These are phyloP conservation scores for Papilio gigon DNA, from an alignment of 2,888 invertebrate species.

Conservation along the genomic window DNA sequence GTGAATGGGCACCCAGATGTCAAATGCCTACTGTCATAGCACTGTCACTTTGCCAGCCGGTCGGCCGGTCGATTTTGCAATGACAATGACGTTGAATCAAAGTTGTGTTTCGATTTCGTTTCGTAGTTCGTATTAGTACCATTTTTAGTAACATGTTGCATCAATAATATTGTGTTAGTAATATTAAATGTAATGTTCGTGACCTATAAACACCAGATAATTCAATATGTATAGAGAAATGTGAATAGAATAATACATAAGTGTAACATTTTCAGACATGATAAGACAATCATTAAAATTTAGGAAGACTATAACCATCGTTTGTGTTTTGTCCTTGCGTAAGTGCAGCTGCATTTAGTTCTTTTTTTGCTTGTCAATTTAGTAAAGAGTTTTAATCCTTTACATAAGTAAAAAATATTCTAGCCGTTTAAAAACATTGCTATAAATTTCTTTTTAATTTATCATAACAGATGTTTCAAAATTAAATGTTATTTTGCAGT, in stretches of 20 bases:
- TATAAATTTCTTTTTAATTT: constrained; percentile 11
- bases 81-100: not conserved
- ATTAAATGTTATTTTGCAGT: constrained; percentile 57
- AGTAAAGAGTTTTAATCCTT: not conserved
- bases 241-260: constrained; percentile 55
- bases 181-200: constrained; percentile 25
- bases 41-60: constrained; percentile 22
- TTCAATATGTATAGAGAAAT: constrained; percentile 56
- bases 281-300: constrained; percentile 74
- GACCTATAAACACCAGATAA: constrained; percentile 16
- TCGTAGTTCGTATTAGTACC: not conserved
- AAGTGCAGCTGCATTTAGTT: constrained; percentile 53
- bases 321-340: constrained; percentile 66
- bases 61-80: constrained; percentile 24
- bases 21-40: constrained; percentile 42
- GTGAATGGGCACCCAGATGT: not conserved
- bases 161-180: constrained; percentile 15
- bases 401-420: not conserved
- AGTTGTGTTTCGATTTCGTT: constrained; percentile 2
- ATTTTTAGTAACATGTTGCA: not conserved
- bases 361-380: constrained; percentile 15
- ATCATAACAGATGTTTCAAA: constrained; percentile 10
- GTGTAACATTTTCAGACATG: constrained; percentile 65
- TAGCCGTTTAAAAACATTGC: constrained; percentile 12
- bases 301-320: constrained; percentile 70